Evolutionary conservation across 53 echinoderm and acorn worm genomes (phyloP), one percentile per base, ranked within the genome.

Genomic region (Astropecten irregularis): DNA sequence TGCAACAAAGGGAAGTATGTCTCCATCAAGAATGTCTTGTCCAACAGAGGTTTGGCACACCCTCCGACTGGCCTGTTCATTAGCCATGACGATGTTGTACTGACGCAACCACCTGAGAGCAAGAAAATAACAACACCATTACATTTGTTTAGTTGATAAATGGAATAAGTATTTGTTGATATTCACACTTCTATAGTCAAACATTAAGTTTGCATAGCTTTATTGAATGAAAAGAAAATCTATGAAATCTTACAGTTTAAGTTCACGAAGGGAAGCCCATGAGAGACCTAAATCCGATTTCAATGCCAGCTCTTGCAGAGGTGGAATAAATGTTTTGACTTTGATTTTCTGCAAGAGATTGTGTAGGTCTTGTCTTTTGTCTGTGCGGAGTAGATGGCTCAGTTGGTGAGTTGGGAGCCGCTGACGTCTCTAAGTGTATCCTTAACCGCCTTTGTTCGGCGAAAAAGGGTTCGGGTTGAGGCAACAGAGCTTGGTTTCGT

Each of bases 221-320:
- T 9, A 38, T 30, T 16, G 21, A 30, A n/a, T 65, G 40, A 66
- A 15, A 64, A 16, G 37, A 16, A 61, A n/a, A n/a, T n/a, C n/a
- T 30, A 64, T 9, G n/a, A 28, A 66, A 19, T 68, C 74, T 73
- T 57, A 73, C 74, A 73, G 14, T 38, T 73, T 73, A 20, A 73
- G 74, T 39, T 73, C 74, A 22, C 72, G 15, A 15, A 73, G 74
- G 20, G 74, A 39, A 73, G 56, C 38, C 74, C 74, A 73, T 20
- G 74, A 56, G 56, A 73, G 3, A 23, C 74, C 38, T 21, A 73
- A 56, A 40, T 73, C 74, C 38, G 57, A 37, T 19, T 55, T 73
- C n/a, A n/a, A n/a, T n/a, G n/a, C n/a, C n/a, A n/a, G n/a, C n/a
- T n/a, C n/a, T n/a, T n/a, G n/a, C n/a, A n/a, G n/a, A n/a, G n/a